phyloP scores from a whole-genome alignment of 2,888 invertebrate genomes.

The Blastobasis adustella region DNA sequence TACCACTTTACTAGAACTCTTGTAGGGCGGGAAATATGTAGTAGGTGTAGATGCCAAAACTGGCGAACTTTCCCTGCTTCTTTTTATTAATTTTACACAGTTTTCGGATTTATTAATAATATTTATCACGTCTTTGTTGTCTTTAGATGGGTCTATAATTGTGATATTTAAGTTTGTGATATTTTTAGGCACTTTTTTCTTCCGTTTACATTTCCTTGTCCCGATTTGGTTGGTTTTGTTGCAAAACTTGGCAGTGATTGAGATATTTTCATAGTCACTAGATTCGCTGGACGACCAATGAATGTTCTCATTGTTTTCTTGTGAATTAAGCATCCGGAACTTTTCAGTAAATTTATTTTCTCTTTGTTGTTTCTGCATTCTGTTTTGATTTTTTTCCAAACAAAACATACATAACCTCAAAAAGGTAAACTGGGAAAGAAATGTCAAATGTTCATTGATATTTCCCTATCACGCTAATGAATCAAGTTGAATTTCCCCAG shows the following conservation, averaged over 20 bases:
- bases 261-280: conserved; percentile 45
- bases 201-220: conserved; percentile 46
- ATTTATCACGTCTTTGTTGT: conserved; percentile 11
- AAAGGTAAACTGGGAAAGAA: neutral
- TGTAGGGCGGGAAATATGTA: conserved; percentile 12
- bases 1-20: conserved; percentile 3
- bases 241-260: conserved; percentile 17
- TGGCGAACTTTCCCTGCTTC: conserved; percentile 23
- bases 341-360: conserved; percentile 43
- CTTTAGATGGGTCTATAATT: conserved; percentile 25
- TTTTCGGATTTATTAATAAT: conserved; percentile 31
- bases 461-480: neutral
- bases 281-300: conserved; percentile 56
- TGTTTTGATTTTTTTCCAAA: neutral
- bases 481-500: neutral
- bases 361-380: conserved; percentile 39
- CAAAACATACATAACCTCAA: neutral
- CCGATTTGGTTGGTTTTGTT: conserved; percentile 17
- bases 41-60: conserved; percentile 19
- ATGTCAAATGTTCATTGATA: neutral
- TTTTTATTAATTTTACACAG: neutral
- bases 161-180: conserved; percentile 45
- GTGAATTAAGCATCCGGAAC: conserved; percentile 47
- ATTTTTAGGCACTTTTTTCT: conserved; percentile 34
- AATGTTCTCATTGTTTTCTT: conserved; percentile 49